phyloP scores from a whole-genome alignment of 2,113 vertebrate genomes.

The Anas platyrhynchos region DNA sequence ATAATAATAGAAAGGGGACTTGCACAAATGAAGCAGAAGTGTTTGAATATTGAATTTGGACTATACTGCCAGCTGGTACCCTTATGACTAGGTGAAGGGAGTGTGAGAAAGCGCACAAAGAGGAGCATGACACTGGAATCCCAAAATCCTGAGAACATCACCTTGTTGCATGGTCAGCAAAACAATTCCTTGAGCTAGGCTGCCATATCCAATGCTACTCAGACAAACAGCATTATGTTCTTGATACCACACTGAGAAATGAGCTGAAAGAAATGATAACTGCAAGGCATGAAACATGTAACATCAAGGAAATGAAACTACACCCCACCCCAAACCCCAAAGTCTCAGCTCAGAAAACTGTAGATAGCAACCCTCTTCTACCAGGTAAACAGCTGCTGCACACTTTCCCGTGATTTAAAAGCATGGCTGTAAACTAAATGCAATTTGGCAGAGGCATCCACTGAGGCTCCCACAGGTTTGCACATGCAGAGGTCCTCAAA shows the following conservation, averaged over 20 bases:
- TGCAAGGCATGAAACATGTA: not conserved
- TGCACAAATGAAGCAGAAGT: not conserved
- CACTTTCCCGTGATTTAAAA: not conserved
- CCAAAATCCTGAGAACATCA: not conserved
- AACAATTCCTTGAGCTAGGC: not conserved
- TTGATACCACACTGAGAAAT: not conserved
- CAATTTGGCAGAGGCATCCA: not conserved
- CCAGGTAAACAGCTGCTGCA: constrained; percentile 8
- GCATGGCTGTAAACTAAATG: not conserved
- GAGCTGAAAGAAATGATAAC: not conserved
- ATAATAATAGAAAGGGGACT: not conserved
- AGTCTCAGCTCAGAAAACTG: not conserved
- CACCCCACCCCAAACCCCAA: not conserved
- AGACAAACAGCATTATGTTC: not conserved
- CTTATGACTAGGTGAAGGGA: not conserved
- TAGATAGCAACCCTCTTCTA: not conserved
- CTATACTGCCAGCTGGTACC: not conserved
- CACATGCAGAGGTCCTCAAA: not conserved
- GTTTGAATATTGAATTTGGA: not conserved
- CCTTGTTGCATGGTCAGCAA: not conserved
- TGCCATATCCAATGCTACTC: not conserved
- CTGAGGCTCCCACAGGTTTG: not conserved
- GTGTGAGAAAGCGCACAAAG: not conserved
- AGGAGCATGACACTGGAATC: not conserved
- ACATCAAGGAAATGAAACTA: not conserved